A percentile compares a stretch with the other conserved stretches of the same genome.
Evolutionary conservation across 2,888 invertebrate species (phyloP).

Genomic region (Drosophila seclusa): DNA sequence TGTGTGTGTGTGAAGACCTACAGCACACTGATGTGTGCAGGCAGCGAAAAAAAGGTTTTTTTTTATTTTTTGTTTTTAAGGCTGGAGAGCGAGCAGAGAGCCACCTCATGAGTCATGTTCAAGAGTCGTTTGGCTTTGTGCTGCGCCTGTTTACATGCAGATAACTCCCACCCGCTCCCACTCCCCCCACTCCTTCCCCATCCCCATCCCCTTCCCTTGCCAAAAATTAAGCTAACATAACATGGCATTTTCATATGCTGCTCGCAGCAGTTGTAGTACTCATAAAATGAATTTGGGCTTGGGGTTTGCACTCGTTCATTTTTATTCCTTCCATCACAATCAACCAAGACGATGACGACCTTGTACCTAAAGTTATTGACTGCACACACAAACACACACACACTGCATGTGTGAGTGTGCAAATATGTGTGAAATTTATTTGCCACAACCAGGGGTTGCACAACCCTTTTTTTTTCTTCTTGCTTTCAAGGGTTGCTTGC

Average conservation of each 20-base stretch:
- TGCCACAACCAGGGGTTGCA: constrained; percentile 46
- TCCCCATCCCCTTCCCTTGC: background rate
- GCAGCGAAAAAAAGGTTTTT: constrained; percentile 9
- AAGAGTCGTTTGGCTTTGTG: constrained; percentile 41
- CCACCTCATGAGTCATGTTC: constrained; percentile 61
- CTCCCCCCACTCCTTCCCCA: background rate
- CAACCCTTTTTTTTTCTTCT: constrained; percentile 56
- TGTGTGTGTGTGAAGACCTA: constrained; percentile 45
- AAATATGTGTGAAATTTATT: constrained; percentile 81
- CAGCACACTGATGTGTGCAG: constrained; percentile 24
- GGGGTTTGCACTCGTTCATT: constrained; percentile 34
- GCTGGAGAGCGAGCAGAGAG: background rate
- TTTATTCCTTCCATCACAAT: constrained; percentile 67
- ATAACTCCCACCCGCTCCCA: constrained; percentile 38
- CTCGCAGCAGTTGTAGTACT: background rate
- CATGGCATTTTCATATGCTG: constrained; percentile 54
- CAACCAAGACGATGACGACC: constrained; percentile 70
- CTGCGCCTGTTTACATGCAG: constrained; percentile 63
- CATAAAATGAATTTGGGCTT: background rate
- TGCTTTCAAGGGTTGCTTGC: constrained; percentile 54
- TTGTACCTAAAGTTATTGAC: constrained; percentile 71
- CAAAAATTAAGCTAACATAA: constrained; percentile 56
- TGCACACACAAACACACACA: constrained; percentile 40
- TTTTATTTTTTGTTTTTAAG: constrained; percentile 4
- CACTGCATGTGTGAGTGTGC: constrained; percentile 57